Evolutionary conservation across 2,797 vertebrate genomes (phyloP), one percentile per base, ranked within the genome.

Genomic region (Sparidentex hasta): DNA sequence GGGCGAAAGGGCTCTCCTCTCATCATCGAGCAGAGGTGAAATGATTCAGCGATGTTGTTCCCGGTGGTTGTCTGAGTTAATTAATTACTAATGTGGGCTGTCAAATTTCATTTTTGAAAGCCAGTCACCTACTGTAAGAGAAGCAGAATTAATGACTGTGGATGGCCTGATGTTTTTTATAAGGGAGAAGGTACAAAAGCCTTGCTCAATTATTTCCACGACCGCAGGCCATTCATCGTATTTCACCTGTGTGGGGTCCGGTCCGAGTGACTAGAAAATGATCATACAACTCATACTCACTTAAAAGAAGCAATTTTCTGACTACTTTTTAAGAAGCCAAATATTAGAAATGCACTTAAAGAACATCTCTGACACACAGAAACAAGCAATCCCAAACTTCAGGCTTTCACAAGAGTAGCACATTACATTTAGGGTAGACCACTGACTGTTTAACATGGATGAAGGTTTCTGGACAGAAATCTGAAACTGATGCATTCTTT

Each of bases 11-110:
- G 57, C 50, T 77, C 48, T 43, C 7, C 5, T 21, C 47, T 80
- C 79, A 70, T 85, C 68, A 67, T 21, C 52, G 20, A 52, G 65
- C 20, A 18, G 78, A 71, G 55, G 71, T 68, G 65, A 86, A 82
- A 81, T 71, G 65, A 88, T 87, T 87, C 81, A 84, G 79, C 64
- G 54, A 8, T 55, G 88, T 74, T 86, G 81, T 74, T 90, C 82
- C 61, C 84, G 82, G 75, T 89, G 23, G 2, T 79, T 87, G 76
- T 84, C 82, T 62, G 56, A 78, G 76, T 71, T 88, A 88, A 88
- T 93, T 78, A 87, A 90, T 86, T 71, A 82, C 82, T 92, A 90
- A 93, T 83, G 73, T 85, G 84, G 61, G 48, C 84, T 81, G 88
- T 90, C 88, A 86, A 71, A 86, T 84, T 83, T 82, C 41, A 85